These are phyloP conservation scores for Plecotus auritus DNA, from an alignment of 2,113 vertebrate genomes.

Conservation along the genomic window DNA sequence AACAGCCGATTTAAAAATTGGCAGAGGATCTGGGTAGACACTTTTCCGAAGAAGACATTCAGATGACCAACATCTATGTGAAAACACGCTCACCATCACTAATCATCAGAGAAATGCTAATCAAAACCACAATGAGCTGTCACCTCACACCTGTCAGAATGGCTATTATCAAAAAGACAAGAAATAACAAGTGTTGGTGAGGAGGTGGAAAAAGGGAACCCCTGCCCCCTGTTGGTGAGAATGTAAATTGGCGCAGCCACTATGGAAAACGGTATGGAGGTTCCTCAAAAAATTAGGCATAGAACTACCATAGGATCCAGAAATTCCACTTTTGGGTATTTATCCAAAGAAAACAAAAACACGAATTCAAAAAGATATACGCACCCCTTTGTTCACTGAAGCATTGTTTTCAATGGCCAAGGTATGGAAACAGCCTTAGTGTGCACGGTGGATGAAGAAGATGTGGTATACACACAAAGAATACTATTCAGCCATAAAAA, in stretches of 20 bases:
- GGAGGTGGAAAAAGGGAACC: not conserved
- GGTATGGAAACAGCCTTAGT: too few relatives aligned
- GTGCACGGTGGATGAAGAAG: not conserved
- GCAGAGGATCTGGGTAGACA: not conserved
- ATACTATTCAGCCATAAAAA: not conserved
- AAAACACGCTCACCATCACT: not conserved
- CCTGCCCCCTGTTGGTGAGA: not conserved
- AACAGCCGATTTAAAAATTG: not conserved
- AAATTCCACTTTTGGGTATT: too few relatives aligned
- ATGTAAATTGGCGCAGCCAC: not conserved
- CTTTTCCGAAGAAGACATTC: not conserved
- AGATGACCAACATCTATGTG: too few relatives aligned
- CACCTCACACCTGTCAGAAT: not conserved
- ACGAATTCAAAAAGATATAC: not conserved
- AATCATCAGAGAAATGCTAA: too few relatives aligned
- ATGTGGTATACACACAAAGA: accelerated
- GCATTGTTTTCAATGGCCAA: not conserved
- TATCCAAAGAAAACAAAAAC: not conserved
- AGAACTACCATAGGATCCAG: not conserved
- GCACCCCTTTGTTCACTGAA: not conserved
- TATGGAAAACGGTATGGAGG: not conserved
- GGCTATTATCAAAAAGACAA: not conserved
- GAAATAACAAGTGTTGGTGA: not conserved
- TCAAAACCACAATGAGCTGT: not conserved
- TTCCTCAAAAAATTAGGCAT: not conserved